These are phyloP conservation scores for Melanchra persicariae DNA, from an alignment of 2,888 invertebrate genomes.

Conservation along the genomic window DNA sequence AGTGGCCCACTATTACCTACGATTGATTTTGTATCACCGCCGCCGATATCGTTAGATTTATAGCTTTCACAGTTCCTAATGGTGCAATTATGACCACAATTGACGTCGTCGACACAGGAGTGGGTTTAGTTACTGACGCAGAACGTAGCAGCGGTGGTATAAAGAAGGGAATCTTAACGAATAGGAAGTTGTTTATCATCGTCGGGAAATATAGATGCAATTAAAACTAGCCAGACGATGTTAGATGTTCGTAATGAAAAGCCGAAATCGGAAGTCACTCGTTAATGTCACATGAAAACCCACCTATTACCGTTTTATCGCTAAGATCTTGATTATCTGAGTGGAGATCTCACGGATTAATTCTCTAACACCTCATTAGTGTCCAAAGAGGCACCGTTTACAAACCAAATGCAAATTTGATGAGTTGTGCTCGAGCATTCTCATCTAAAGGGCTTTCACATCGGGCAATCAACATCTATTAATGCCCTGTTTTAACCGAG, in stretches of 20 bases:
- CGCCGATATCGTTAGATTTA: slow-evolving; percentile 82
- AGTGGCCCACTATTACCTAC: slow-evolving; percentile 80
- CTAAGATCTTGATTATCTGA: slow-evolving; percentile 81
- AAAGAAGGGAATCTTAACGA: slow-evolving; percentile 65
- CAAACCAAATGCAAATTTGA: slow-evolving; percentile 88
- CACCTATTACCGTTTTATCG: slow-evolving; percentile 79
- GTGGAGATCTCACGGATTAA: slow-evolving; percentile 84
- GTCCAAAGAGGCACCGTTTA: slow-evolving; percentile 80
- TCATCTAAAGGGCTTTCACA: slow-evolving; percentile 75
- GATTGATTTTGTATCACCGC: slow-evolving; percentile 83
- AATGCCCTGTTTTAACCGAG: slow-evolving; percentile 75
- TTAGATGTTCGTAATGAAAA: slow-evolving; percentile 68
- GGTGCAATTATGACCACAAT: slow-evolving; percentile 82
- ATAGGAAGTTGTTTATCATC: slow-evolving; percentile 72
- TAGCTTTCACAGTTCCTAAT: slow-evolving; percentile 85
- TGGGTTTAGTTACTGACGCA: slow-evolving; percentile 59
- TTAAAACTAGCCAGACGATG: slow-evolving; percentile 69
- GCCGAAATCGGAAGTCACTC: slow-evolving; percentile 81
- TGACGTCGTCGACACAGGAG: slow-evolving; percentile 69
- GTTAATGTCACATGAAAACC: slow-evolving; percentile 77
- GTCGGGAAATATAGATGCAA: slow-evolving; percentile 69
- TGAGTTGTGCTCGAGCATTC: slow-evolving; percentile 83
- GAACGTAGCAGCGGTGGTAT: slow-evolving; percentile 53
- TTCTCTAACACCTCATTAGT: slow-evolving; percentile 89
- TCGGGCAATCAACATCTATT: slow-evolving; percentile 83